Percentiles rank a stretch among this genome's conserved stretches.
These are phyloP conservation scores for Passerina amoena DNA, from an alignment of 2,113 vertebrate species.

Conservation along the genomic window DNA sequence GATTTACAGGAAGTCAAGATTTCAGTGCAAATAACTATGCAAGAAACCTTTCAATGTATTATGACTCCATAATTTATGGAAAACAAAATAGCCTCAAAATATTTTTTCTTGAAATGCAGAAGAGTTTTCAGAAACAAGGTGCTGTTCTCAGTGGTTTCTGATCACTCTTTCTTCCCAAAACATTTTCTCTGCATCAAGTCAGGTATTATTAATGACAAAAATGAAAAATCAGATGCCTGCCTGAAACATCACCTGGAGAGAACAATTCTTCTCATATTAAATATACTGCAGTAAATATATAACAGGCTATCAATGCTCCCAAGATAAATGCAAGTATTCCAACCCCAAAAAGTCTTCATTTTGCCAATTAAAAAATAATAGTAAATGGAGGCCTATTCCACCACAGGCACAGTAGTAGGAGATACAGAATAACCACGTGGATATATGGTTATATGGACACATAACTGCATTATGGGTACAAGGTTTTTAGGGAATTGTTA, in stretches of 20 bases:
- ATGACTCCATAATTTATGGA: not conserved
- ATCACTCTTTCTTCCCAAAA: not conserved
- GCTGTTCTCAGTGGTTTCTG: not conserved
- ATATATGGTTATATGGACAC: not conserved
- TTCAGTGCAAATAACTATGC: not conserved
- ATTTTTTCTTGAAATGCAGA: not conserved
- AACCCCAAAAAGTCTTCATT: not conserved
- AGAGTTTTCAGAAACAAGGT: not conserved
- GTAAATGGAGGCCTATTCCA: not conserved
- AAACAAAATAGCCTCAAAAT: not conserved
- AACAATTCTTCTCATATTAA: not conserved
- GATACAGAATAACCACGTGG: not conserved
- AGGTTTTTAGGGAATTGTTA: not conserved
- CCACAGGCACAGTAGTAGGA: not conserved
- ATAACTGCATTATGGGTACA: not conserved
- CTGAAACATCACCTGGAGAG: not conserved
- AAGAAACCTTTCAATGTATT: not conserved
- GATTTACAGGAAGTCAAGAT: not conserved
- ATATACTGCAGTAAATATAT: not conserved
- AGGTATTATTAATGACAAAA: not conserved
- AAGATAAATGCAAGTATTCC: not conserved
- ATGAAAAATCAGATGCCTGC: not conserved
- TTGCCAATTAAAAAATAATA: not conserved
- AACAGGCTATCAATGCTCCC: not conserved
- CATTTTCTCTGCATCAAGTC: not conserved